These are phyloP conservation scores for Arion vulgaris DNA, from an alignment of 1,140 invertebrate species.

Conservation along the genomic window DNA sequence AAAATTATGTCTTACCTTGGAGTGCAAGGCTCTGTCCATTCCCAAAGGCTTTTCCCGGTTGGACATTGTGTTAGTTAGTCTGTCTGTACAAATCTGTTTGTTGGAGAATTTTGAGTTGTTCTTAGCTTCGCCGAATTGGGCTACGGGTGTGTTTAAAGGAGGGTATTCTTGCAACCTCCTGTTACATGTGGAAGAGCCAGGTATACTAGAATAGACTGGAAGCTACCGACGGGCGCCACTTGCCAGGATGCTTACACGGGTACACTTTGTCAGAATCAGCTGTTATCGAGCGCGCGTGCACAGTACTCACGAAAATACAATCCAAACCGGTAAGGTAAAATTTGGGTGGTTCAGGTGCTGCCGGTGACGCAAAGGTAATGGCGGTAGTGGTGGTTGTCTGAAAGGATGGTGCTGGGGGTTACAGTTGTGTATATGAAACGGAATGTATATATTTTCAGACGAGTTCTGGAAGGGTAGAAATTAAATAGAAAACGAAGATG, in stretches of 20 bases:
- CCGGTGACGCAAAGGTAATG: not conserved
- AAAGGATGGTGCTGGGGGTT: too few species aligned
- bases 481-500: too few species aligned
- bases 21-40: constrained; percentile 52
- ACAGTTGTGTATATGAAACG: too few species aligned
- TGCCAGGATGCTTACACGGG: not conserved
- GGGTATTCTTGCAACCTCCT: not conserved
- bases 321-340: not conserved
- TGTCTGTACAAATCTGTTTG: not conserved
- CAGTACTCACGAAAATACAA: not conserved
- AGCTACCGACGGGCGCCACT: not conserved
- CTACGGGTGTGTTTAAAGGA: not conserved
- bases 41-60: constrained; percentile 51
- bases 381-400: not conserved
- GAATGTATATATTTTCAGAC: too few species aligned
- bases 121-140: not conserved
- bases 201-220: not conserved
- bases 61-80: constrained; percentile 42
- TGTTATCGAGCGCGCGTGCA: not conserved
- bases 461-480: too few species aligned
- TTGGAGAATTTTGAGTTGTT: not conserved
- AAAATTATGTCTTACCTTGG: constrained; percentile 52
- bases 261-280: not conserved
- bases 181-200: not conserved
- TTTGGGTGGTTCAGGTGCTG: not conserved